A percentile compares a stretch with the other conserved stretches of the same genome.
Conservation (phyloP, 2,113 vertebrate species). For the Alces alces region DNA sequence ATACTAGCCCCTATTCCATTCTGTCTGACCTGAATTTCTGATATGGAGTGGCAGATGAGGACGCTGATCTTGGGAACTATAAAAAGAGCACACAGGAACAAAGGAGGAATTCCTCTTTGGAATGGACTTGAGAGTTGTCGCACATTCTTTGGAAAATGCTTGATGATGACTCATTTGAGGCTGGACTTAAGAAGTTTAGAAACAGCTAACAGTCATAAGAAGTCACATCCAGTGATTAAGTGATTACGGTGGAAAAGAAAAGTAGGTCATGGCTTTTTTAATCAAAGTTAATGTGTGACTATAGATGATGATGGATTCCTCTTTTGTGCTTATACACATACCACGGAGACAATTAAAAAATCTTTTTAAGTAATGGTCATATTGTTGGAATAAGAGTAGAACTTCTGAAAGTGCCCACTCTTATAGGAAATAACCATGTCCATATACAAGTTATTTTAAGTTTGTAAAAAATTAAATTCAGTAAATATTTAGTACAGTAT, state of each 20-base stretch:
- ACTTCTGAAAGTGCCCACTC: not conserved
- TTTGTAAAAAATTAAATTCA: slow-evolving; percentile 20
- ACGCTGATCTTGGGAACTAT: not conserved
- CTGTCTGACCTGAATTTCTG: not conserved
- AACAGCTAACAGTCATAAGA: not conserved
- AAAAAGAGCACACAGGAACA: not conserved
- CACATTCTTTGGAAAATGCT: not conserved
- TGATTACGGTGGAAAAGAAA: not conserved
- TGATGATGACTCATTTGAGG: not conserved
- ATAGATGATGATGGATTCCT: not conserved
- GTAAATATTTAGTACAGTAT: not conserved
- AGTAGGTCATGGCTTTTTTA: not conserved
- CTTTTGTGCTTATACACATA: not conserved
- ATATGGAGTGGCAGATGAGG: not conserved
- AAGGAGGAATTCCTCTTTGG: not conserved
- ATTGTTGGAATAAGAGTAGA: not conserved
- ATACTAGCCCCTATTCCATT: not conserved
- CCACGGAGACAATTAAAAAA: slow-evolving; percentile 6
- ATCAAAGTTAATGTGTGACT: not conserved
- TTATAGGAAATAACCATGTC: slow-evolving; percentile 8
- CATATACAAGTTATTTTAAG: slow-evolving; percentile 7
- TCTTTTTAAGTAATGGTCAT: slow-evolving; percentile 19
- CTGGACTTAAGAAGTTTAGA: slow-evolving; percentile 10
- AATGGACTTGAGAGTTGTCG: not conserved
- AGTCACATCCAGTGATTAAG: not conserved